Conservation (phyloP, 2,113 vertebrate species). For the Mus pahari region DNA sequence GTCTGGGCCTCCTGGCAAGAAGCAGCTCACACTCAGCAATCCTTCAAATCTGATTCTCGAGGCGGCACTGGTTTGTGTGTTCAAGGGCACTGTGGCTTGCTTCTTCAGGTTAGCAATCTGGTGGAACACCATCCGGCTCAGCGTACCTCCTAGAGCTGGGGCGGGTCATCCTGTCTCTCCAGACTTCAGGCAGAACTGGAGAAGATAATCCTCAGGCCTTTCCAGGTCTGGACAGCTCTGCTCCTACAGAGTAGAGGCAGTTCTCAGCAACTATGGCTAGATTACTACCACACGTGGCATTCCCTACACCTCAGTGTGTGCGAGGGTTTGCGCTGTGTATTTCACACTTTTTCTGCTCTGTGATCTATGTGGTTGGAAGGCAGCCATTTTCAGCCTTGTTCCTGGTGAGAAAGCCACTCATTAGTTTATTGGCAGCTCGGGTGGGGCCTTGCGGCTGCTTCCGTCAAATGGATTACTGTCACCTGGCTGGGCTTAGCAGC, state of each 20-base stretch:
- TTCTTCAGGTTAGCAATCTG: neutral
- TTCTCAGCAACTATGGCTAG: neutral
- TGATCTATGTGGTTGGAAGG: neutral
- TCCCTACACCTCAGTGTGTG: neutral
- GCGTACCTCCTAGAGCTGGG: neutral
- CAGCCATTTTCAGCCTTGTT: neutral
- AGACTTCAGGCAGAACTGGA: neutral
- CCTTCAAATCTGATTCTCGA: conserved; percentile 39
- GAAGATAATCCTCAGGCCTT: neutral
- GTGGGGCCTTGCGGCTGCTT: neutral
- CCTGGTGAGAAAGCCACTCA: neutral
- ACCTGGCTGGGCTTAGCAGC: neutral
- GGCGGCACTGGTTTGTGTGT: conserved; percentile 34
- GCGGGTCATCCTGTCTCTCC: neutral
- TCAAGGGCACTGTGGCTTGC: neutral
- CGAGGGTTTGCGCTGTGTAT: neutral
- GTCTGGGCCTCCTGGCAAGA: neutral
- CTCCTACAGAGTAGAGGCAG: neutral
- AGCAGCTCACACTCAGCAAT: conserved; percentile 21
- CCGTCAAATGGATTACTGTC: neutral
- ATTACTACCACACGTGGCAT: neutral
- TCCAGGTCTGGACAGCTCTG: neutral
- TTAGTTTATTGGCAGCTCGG: neutral
- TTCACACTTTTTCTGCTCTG: neutral
- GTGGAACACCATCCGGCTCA: neutral